These are phyloP conservation scores for Apostichopus parvimensis DNA, from an alignment of 35 echinoderm and acorn worm genomes.

Conservation along the genomic window DNA sequence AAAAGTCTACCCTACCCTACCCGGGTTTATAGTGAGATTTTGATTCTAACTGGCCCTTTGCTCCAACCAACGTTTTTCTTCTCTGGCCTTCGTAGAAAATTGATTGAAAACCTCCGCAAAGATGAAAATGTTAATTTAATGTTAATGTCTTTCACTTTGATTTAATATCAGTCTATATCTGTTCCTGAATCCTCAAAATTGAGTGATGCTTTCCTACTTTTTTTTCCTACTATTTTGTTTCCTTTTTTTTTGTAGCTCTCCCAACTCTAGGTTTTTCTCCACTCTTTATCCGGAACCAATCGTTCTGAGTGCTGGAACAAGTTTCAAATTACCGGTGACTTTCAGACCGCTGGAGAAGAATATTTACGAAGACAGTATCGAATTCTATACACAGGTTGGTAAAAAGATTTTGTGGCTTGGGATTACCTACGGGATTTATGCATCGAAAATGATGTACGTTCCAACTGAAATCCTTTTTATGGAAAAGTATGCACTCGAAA, in stretches of 20 bases:
- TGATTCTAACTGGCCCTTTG: too few species aligned
- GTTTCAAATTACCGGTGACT: slow-evolving; percentile 90
- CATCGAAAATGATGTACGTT: too few species aligned
- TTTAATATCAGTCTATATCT: neutral
- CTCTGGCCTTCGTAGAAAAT: too few species aligned
- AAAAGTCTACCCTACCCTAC: too few species aligned
- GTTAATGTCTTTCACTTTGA: neutral
- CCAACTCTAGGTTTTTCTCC: slow-evolving; percentile 89
- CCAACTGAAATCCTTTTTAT: too few species aligned
- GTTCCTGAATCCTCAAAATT: neutral
- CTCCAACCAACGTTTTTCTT: too few species aligned
- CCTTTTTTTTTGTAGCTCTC: slow-evolving; percentile 52
- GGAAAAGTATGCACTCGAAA: too few species aligned
- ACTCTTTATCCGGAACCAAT: slow-evolving; percentile 95
- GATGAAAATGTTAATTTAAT: too few species aligned
- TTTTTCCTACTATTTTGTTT: slow-evolving; percentile 41
- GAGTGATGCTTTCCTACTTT: neutral
- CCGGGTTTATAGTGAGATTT: too few species aligned
- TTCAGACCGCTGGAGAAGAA: slow-evolving; percentile 96
- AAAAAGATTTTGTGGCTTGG: too few species aligned
- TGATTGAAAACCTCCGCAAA: too few species aligned
- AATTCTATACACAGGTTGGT: slow-evolving; percentile 84
- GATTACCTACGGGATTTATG: neutral
- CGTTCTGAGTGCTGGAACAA: slow-evolving; percentile 95
- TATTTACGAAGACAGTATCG: slow-evolving; percentile 89